These are phyloP conservation scores for Metopolophium dirhodum DNA, from an alignment of 1,140 invertebrate genomes.

Conservation along the genomic window DNA sequence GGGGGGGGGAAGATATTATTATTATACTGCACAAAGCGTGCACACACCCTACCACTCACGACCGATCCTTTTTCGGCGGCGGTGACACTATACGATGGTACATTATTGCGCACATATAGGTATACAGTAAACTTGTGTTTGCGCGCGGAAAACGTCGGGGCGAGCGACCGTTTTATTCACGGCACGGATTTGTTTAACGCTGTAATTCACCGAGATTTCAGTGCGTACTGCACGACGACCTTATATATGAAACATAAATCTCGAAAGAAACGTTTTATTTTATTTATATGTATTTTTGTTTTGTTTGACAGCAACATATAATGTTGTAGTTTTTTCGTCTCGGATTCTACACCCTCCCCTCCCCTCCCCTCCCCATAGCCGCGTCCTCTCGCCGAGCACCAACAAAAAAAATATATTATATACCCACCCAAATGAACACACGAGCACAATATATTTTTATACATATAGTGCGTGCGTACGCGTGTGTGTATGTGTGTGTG, in stretches of 20 bases:
- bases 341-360: not conserved
- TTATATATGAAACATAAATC: conserved; percentile 43
- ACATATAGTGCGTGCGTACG: not conserved
- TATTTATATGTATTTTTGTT: conserved; percentile 19
- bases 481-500: not conserved
- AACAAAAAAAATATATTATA: not conserved
- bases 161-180: conserved; percentile 21
- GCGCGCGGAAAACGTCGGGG: not conserved
- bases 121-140: not conserved
- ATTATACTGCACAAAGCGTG: not conserved
- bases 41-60: not conserved
- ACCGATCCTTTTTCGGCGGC: not conserved
- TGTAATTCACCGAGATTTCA: conserved; percentile 41
- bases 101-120: no score
- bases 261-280: conserved; percentile 26
- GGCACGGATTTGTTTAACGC: conserved; percentile 44
- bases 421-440: conserved; percentile 6
- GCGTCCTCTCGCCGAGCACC: no score
- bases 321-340: not conserved
- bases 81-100: not conserved
- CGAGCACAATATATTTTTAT: not conserved
- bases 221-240: not conserved
- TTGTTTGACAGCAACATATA: conserved; percentile 28
- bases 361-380: accelerated
- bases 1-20: no score